Evolutionary conservation across 2,797 vertebrate genomes (phyloP), one percentile per base, ranked within the genome.

Genomic region (Gila robusta): DNA sequence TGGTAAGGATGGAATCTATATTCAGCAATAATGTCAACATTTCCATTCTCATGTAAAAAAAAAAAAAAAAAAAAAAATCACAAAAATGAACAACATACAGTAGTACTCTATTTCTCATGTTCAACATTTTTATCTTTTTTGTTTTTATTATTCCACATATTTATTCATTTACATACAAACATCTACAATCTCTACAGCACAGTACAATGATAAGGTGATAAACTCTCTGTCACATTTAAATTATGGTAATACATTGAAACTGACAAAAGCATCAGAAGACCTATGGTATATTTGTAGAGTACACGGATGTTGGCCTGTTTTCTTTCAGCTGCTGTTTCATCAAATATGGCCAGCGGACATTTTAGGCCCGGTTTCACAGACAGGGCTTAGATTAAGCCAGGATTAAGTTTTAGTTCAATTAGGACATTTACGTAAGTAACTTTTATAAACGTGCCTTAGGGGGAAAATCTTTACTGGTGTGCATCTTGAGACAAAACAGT

Each of bases 111-210:
- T 89, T 91, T 94, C 94, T 94, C 94, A 94, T 93, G 94, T 94
- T 91, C 91, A 83, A 90, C 87, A 89, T 90, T 92, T 94, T 90
- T 85, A 74, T 92, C 91, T 95, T 96, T 90, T 89, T 86, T 87
- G 93, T 91, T 93, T 94, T 91, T 94, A 94, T 97, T 96, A 89
- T 93, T 95, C 88, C 94, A 95, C 94, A 94, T 89, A 94, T 93
- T 93, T 94, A 93, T 95, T 94, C 93, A 94, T 94, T 94, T 94
- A 95, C 94, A 91, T 96, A 97, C 95, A 96, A 96, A 97, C 95
- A 95, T 95, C 96, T 97, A 96, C 93, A 93, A 94, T 93, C 96
- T 96, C 96, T 97, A 98, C 96, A 93, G 92, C 96, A 97, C 96
- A 44, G 91, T 96, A 98, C 96, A 90, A 94, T 94, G 95, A 95